Evolutionary conservation across 2,888 invertebrate species (phyloP).

Genomic region (Balanococcus diminutus): DNA sequence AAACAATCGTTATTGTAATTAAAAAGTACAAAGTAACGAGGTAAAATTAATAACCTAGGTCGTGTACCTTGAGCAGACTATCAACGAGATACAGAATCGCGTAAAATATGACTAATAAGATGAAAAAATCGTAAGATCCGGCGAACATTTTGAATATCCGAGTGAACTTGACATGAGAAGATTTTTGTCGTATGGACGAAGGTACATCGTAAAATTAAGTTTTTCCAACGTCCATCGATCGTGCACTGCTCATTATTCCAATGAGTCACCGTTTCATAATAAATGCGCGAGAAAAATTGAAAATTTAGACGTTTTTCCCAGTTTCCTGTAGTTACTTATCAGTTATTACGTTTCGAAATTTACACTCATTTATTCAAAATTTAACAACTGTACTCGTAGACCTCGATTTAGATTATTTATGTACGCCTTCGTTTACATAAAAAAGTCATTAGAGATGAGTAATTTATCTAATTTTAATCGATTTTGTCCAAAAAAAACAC

Average conservation of each 20-base stretch:
- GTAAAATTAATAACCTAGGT: not conserved
- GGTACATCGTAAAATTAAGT: not conserved
- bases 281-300: no score
- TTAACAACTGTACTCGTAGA: not conserved
- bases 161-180: not conserved
- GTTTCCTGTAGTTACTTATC: no score
- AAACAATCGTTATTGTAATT: slow-evolving; percentile 59
- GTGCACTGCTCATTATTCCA: not conserved
- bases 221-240: not conserved
- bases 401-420: not conserved
- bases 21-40: not conserved
- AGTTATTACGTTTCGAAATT: no score
- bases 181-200: not conserved
- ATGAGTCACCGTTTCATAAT: no score
- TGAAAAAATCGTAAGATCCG: not conserved
- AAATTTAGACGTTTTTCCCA: no score
- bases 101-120: slow-evolving; percentile 2
- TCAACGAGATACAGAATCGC: slow-evolving; percentile 45
- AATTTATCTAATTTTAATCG: not conserved
- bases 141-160: not conserved
- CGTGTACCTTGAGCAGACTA: slow-evolving; percentile 51
- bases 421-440: not conserved
- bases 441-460: not conserved
- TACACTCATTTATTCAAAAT: no score
- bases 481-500: not conserved